Evolutionary conservation across 2,797 vertebrate species (phyloP).

Genomic region (Falco concolor): DNA sequence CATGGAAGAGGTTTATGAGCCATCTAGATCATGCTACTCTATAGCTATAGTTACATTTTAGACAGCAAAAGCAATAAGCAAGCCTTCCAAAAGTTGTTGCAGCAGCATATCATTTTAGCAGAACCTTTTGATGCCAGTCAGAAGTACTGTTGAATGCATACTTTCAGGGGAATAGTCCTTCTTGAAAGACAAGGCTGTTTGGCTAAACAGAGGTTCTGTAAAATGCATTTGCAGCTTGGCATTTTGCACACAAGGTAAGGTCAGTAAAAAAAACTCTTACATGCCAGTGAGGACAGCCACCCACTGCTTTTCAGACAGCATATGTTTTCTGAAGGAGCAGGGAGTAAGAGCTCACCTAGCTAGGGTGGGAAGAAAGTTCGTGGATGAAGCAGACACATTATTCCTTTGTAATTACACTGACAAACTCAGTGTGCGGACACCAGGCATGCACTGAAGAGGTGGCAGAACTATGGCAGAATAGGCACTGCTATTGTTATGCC

Average conservation of each 20-base stretch:
- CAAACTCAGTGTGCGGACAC: neutral
- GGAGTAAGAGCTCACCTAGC: neutral
- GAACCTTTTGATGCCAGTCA: slow-evolving; percentile 26
- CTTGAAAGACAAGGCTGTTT: neutral
- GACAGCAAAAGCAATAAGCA: slow-evolving; percentile 35
- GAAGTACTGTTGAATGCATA: neutral
- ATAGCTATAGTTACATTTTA: slow-evolving; percentile 5
- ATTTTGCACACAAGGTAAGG: neutral
- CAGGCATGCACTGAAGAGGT: neutral
- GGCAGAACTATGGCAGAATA: neutral
- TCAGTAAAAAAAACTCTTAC: neutral
- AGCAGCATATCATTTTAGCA: slow-evolving; percentile 32
- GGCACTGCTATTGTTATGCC: neutral
- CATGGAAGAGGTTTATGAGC: neutral
- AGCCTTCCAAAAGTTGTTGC: slow-evolving; percentile 34
- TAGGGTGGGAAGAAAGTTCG: neutral
- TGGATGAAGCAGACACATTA: neutral
- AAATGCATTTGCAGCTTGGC: neutral
- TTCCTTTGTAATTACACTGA: neutral
- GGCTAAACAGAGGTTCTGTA: neutral
- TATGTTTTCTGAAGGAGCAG: rapidly evolving
- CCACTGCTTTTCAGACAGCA: neutral
- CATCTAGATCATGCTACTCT: neutral
- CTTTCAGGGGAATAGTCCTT: neutral
- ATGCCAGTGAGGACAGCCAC: neutral